These are phyloP conservation scores for Latrodectus elegans DNA, from an alignment of 2,888 invertebrate genomes.

Conservation along the genomic window DNA sequence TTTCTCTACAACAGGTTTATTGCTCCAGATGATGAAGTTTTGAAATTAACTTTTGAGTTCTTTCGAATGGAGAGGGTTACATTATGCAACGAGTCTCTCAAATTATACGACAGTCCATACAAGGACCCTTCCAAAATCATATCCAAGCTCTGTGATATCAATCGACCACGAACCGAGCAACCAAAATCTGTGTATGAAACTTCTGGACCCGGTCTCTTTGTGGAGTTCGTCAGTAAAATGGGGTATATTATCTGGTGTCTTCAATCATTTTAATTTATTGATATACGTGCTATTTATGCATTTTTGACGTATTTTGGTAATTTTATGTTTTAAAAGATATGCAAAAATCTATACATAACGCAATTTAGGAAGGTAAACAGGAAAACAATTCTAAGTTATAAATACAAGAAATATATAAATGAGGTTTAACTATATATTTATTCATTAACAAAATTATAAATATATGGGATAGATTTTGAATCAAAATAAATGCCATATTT, in stretches of 20 bases:
- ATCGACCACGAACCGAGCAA: constrained; percentile 67
- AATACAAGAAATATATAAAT: too few relatives aligned
- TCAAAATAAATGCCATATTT: too few relatives aligned
- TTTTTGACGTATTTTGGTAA: too few relatives aligned
- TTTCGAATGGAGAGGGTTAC: constrained; percentile 71
- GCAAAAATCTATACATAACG: too few relatives aligned
- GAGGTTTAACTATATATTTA: too few relatives aligned
- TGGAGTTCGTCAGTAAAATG: constrained; percentile 82
- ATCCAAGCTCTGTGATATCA: constrained; percentile 93
- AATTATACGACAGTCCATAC: constrained; percentile 89
- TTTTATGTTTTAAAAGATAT: too few relatives aligned
- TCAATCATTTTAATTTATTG: background rate
- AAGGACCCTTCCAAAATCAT: constrained; percentile 92
- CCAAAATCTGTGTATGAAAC: constrained; percentile 68
- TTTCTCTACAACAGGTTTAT: constrained; percentile 73
- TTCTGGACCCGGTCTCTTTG: constrained; percentile 69
- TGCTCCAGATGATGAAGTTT: constrained; percentile 84
- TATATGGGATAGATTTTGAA: too few relatives aligned
- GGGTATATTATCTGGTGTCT: constrained; percentile 76
- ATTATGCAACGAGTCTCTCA: constrained; percentile 78
- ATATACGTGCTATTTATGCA: background rate
- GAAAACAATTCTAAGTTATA: too few relatives aligned
- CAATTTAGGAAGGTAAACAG: too few relatives aligned
- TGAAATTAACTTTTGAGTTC: constrained; percentile 86
- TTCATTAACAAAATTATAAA: too few relatives aligned